Base-by-base conservation (phyloP, 2,888 invertebrate genomes). In the Punctoribates punctum region DNA sequence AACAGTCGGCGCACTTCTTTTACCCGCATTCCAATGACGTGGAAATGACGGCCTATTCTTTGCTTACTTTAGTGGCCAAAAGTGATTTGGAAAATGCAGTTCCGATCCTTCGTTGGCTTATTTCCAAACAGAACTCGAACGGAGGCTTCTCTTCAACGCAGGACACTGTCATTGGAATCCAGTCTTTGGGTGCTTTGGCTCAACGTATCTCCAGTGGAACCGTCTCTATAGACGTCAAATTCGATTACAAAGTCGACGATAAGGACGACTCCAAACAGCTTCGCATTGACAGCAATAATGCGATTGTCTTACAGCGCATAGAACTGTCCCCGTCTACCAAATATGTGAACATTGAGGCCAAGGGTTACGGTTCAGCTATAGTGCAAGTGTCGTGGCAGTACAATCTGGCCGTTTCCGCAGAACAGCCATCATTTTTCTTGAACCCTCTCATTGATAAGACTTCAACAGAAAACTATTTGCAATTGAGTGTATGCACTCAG, bases 21-120 rank as follows among this genome's bases (percentile, higher is more conserved):
- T 84, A 88, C 78, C 89, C 92, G 0, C 88, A 88, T 77, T 89
- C 91, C 0, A 88, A 90, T 0, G 89, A 91, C 80, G 89, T 96
- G 5, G 93, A 93, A 83, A 92, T 93, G 80, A 95, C 96, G 0
- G 89, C 96, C 0, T 97, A 96, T 84, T 91, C 90, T 0, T 85
- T 97, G 76, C 86, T 94, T 75, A 89, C 92, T 0, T 88, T 88
- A 81, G 82, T 88, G 23, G 76, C 79, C 29, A 83, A 86, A 77
- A 86, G 86, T 79, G 83, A 87, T 65, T 82, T 86, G 4, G 81
- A 79, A 5, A 85, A 81, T 17, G 81, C 88, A 0, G 83, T 90
- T 34, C 89, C 90, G 0, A 85, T 91, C 46, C 87, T 91, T 81
- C 87, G 88, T 75, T 92, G 92, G 92, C 84, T 92, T 27, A 86